Conservation (phyloP, 2,888 invertebrate species). For the Himalopsyche tibetana region DNA sequence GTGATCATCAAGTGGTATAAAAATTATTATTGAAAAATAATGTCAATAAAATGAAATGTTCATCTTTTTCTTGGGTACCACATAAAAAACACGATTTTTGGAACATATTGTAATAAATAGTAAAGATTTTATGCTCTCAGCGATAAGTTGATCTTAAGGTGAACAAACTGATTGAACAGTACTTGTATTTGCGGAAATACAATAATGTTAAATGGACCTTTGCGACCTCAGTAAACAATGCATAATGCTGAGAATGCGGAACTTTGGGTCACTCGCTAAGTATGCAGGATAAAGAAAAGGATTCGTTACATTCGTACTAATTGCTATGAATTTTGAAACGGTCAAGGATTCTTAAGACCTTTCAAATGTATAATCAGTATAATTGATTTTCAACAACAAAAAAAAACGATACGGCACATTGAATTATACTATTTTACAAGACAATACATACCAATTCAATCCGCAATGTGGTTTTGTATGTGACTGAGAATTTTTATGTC, state of each 20-base stretch:
- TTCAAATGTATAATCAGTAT: background rate
- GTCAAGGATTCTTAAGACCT: constrained; percentile 7
- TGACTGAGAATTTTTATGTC: too few relatives aligned
- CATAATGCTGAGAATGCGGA: constrained; percentile 31
- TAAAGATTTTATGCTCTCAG: background rate
- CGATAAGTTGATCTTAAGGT: background rate
- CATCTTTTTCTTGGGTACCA: too few relatives aligned
- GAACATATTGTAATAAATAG: background rate
- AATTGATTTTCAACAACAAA: background rate
- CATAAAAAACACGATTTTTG: background rate
- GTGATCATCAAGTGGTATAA: too few relatives aligned
- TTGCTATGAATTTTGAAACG: constrained; percentile 20
- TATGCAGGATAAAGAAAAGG: constrained; percentile 27
- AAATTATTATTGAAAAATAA: too few relatives aligned
- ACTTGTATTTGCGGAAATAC: constrained; percentile 31
- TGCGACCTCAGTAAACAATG: constrained; percentile 36
- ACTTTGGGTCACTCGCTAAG: constrained; percentile 18
- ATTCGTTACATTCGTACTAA: background rate
- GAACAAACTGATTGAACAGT: constrained; percentile 33
- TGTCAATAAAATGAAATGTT: too few relatives aligned
- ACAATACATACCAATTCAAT: too few relatives aligned
- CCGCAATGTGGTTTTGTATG: too few relatives aligned
- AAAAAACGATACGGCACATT: background rate
- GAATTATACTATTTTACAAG: too few relatives aligned
- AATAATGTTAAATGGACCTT: constrained; percentile 28